Evolutionary conservation across 2,888 invertebrate genomes (phyloP), one percentile per base, ranked within the genome.

Genomic region (Troglohyphantes excavatus): DNA sequence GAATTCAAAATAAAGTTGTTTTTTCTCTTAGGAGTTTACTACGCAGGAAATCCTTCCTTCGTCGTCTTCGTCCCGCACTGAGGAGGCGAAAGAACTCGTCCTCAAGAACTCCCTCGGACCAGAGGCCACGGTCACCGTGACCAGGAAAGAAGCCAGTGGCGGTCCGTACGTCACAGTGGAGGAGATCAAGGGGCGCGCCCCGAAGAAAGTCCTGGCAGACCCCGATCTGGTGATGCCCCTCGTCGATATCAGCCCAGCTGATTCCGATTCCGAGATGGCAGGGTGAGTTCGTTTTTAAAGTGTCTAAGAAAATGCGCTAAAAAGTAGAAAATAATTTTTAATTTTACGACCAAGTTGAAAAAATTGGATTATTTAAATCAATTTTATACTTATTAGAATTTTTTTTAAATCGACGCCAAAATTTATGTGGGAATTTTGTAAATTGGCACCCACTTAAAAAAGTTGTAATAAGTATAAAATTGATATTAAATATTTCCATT

Each of bases 161-260:
- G 83, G 79, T 7, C 23, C 67, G 2, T 90, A 82, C 27, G 78
- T 75, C 5, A 59, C 72, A 0, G 26, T 81, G 0, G 91, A 91
- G 39, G 91, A 91, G 17, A 65, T 90, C 19, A 59, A 17, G 23
- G 91, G 91, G 0, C 53, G 83, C 11, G 33, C 53, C 2, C 75
- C 81, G 5, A 76, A 33, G 21, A 53, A 73, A 3, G 39, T 68
- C 0, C 17, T 70, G 11, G 65, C 72, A 3, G 89, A 88, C 53
- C 91, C 91, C 1, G 90, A 87, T 39, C 68, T 90, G 17, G 90
- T 91, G 0, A 86, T 81, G 5, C 79, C 91, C 9, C 79, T 92
- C 17, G 91, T 92, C 2, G 92, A 92, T 39, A 90, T 92, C 61
- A 89, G 91, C 39, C 92, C 92, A 0, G 81, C 90, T 9, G 92